Evolutionary conservation across 2,113 vertebrate species (phyloP).

Genomic region (Triplophysa tibetana): DNA sequence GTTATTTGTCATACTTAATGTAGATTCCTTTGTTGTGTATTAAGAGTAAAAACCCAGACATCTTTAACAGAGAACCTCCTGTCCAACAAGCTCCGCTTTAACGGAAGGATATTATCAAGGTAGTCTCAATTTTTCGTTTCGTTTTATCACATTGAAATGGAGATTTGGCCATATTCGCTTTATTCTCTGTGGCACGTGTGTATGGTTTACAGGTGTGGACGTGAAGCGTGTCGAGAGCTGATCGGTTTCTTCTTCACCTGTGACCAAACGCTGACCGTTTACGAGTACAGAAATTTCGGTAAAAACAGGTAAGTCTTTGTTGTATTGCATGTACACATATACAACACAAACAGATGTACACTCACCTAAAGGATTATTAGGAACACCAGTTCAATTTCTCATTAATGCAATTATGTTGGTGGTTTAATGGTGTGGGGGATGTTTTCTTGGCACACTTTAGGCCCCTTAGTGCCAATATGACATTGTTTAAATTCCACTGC

Average conservation of each 20-base stretch:
- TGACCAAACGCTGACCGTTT: slow-evolving; percentile 78
- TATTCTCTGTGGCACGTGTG: background rate
- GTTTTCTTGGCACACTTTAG: too few relatives aligned
- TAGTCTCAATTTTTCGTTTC: slow-evolving; percentile 53
- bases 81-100: slow-evolving; percentile 79
- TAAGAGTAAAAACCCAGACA: slow-evolving; percentile 79
- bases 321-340: background rate
- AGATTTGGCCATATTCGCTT: background rate
- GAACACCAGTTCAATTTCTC: too few relatives aligned
- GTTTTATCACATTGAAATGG: background rate
- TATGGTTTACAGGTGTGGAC: slow-evolving; percentile 73
- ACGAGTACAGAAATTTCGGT: slow-evolving; percentile 81
- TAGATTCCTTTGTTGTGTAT: slow-evolving; percentile 53
- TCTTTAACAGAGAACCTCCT: slow-evolving; percentile 80
- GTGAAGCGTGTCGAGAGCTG: slow-evolving; percentile 79
- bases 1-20: background rate
- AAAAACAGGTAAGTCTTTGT: slow-evolving; percentile 77
- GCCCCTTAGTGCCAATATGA: too few relatives aligned
- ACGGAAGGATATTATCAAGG: slow-evolving; percentile 80
- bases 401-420: too few relatives aligned
- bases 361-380: too few relatives aligned
- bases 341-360: background rate
- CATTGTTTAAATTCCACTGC: too few relatives aligned
- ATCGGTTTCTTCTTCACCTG: slow-evolving; percentile 79
- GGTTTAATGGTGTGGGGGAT: too few relatives aligned